Evolutionary conservation across 2,797 vertebrate species (phyloP).

Genomic region (Mycteria americana): DNA sequence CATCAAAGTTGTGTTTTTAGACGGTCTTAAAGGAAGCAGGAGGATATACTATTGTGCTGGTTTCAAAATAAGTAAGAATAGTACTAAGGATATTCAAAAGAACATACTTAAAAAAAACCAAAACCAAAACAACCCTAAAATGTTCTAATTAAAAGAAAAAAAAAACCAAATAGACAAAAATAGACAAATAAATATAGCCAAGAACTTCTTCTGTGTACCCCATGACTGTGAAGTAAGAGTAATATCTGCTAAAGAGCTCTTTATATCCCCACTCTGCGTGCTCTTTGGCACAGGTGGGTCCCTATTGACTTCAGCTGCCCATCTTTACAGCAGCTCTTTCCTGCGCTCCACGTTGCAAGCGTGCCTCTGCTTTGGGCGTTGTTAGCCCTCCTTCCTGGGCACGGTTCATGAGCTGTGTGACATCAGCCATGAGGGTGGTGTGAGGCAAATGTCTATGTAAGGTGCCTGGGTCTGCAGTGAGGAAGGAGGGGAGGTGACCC

Average conservation of each 20-base stretch:
- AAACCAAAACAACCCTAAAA: not conserved
- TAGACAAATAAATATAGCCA: accelerated
- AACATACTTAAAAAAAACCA: not conserved
- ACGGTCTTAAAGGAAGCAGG: not conserved
- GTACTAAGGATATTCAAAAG: not conserved
- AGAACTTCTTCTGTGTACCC: not conserved
- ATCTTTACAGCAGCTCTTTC: not conserved
- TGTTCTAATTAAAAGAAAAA: not conserved
- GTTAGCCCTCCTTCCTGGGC: not conserved
- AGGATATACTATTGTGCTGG: not conserved
- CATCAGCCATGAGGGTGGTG: not conserved
- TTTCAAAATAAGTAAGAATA: not conserved
- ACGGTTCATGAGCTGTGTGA: not conserved
- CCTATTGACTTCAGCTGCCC: not conserved
- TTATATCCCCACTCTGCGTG: accelerated
- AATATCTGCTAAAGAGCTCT: not conserved
- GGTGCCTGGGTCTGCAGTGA: not conserved
- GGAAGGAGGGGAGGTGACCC: not conserved
- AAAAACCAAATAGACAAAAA: accelerated
- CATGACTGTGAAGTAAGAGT: accelerated
- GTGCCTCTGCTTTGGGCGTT: not conserved
- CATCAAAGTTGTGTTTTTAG: not conserved
- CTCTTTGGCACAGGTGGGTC: not conserved
- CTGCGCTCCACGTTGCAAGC: accelerated
- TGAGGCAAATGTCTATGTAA: not conserved